phyloP scores from a whole-genome alignment of 2,888 invertebrate genomes.

The Leptopterna dolabrata region DNA sequence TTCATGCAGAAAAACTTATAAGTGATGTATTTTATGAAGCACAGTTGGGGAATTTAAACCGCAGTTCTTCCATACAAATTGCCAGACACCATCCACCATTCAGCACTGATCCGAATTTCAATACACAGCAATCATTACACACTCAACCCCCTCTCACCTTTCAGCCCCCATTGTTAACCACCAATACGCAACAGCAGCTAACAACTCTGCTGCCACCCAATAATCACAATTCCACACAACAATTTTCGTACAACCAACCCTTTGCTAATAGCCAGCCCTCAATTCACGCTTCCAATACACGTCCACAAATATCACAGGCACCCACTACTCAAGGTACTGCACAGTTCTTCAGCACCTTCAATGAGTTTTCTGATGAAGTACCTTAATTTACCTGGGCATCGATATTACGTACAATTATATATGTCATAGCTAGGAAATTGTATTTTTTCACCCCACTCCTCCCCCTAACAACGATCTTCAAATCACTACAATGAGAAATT shows the following conservation, averaged over 20 bases:
- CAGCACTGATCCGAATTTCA: background rate
- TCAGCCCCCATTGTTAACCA: background rate
- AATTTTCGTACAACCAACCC: background rate
- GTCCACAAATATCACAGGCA: background rate
- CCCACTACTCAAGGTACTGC: background rate
- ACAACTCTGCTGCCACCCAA: too few relatives aligned
- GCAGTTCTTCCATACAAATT: background rate
- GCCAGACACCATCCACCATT: background rate
- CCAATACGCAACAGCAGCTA: slow-evolving; percentile 13
- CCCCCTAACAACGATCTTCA: background rate
- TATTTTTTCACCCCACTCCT: background rate
- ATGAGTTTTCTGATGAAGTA: background rate
- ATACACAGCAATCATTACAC: background rate
- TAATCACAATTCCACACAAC: too few relatives aligned
- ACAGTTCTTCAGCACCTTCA: background rate
- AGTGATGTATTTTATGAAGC: slow-evolving; percentile 1
- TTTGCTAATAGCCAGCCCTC: background rate
- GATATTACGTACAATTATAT: background rate
- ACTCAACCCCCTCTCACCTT: background rate
- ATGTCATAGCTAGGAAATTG: background rate
- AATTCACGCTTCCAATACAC: background rate
- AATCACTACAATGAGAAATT: background rate
- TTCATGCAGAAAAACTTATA: slow-evolving; percentile 10
- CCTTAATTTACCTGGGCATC: background rate
- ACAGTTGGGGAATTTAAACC: slow-evolving; percentile 1